Evolutionary conservation across 2,797 vertebrate species (phyloP), one percentile per base, ranked within the genome.

Genomic region (Pseudochaenichthys georgianus): DNA sequence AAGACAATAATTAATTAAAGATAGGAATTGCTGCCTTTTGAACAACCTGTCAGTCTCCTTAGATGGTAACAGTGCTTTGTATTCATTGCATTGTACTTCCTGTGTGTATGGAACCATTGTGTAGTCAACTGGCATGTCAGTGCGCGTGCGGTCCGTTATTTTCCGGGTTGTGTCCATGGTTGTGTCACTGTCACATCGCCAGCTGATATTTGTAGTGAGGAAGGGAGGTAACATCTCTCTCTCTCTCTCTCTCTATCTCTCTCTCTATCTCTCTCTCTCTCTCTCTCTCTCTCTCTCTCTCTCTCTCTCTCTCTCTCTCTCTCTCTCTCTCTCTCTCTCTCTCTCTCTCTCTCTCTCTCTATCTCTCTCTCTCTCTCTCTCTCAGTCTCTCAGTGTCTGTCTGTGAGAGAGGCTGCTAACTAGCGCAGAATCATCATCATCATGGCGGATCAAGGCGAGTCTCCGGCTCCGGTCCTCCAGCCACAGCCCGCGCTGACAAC

Each of bases 361-460:
- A 76, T 9, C 58, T 17, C 42, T 41, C 67, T 58, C 57, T 17
- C 76, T 7, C 47, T 63, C 52, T 13, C 60, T 45, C 46, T 38
- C 48, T 53, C 34, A n/a, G n/a, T 42, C 47, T 63, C 52, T 13
- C 60, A 41, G 42, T 12, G 73, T 69, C 82, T 59, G 74, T 75
- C 58, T 54, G 65, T 19, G 66, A 87, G 72, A 73, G 89, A 80
- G 65, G 83, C 88, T 70, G 90, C 90, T 81, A 83, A 91, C 90
- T 70, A 86, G 87, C 90, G 82, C 91, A 90, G 63, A 94, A 92
- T 83, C 92, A 92, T 88, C 93, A 76, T 94, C 96, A 96, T 96
- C 96, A 99, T 99, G 98, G 97, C 97, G 96, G 97, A 98, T 95
- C 91, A 95, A 81, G 93, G 93, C 94, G 96, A 97, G 80, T 94